Evolutionary conservation across 1,140 invertebrate species (phyloP), one percentile per base, ranked within the genome.

Genomic region (Drosophila serrata): DNA sequence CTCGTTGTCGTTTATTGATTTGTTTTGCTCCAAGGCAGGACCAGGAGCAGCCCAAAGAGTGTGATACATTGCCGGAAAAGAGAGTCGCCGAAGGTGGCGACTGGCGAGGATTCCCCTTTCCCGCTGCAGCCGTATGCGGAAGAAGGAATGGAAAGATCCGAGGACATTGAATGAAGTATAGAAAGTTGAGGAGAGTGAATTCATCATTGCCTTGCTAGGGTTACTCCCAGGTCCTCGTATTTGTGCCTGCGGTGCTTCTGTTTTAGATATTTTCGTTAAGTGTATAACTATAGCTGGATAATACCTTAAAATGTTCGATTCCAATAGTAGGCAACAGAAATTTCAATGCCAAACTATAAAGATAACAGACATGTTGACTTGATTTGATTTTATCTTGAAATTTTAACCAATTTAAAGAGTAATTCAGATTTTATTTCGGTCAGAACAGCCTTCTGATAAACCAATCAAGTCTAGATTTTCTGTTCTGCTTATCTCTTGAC

Each of bases 1-100:
- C 68, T 73, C 48, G 53, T 73, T 73, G 69, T 72, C 53, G 67
- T 72, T 72, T 73, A 73, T 73, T 73, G 69, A 73, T 73, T 73
- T 73, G 67, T 73, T 73, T 72, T 72, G 27, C 43, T 46, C 43
- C 42, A n/a, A 58, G 49, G 40, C 49, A 46, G 62, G 9, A 53
- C 2, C 33, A 19, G 11, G 3, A 22, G 48, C 27, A 33, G 51
- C 43, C 29, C 13, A 17, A 29, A 12, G 69, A 31, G 51, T 57
- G 43, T 40, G 68, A 59, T 59, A 72, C 42, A 72, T 59, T 15
- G 65, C 42, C 65, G 19, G 39, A 58, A 70, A 72, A 24, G 29
- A 67, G 51, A 72, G 27, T 35, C 27, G 40, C 40, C 49, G 33
- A 72, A 59, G 68, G 68, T 72, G 68, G 27, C 65, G 65, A 72